These are phyloP conservation scores for Ploceus nigricollis DNA, from an alignment of 2,113 vertebrate species.

Conservation along the genomic window DNA sequence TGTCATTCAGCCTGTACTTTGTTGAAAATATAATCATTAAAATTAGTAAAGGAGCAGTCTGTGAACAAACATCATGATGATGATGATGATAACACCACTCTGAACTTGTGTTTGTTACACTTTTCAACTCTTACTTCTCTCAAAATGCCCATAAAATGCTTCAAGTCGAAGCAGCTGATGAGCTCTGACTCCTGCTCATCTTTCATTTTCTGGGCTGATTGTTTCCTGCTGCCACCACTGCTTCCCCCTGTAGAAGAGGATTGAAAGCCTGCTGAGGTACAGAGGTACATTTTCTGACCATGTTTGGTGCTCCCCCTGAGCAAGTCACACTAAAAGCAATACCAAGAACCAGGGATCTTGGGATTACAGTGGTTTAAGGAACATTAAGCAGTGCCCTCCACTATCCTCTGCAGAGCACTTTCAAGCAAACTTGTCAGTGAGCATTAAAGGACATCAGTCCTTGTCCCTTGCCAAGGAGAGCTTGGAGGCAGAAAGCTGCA, in stretches of 20 bases:
- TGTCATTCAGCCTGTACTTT: background rate
- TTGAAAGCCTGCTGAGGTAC: background rate
- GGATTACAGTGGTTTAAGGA: background rate
- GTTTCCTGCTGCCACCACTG: background rate
- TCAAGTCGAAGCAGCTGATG: background rate
- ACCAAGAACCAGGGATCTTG: background rate
- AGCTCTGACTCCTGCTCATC: slow-evolving; percentile 15
- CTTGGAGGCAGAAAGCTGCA: background rate
- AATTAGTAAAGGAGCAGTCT: background rate
- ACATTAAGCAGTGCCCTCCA: background rate
- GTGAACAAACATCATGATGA: background rate
- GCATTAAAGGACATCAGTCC: background rate
- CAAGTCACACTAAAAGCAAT: background rate
- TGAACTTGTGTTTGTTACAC: background rate
- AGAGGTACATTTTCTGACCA: background rate
- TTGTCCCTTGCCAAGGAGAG: background rate
- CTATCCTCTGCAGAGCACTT: background rate
- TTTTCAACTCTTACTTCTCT: background rate
- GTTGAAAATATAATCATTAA: background rate
- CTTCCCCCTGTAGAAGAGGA: background rate
- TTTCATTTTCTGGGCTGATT: slow-evolving; percentile 30
- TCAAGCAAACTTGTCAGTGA: background rate
- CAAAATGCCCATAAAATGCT: background rate
- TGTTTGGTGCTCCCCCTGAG: background rate
- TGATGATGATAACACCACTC: background rate